These are phyloP conservation scores for Chionoecetes opilio DNA, from an alignment of 1,140 invertebrate species.

Conservation along the genomic window DNA sequence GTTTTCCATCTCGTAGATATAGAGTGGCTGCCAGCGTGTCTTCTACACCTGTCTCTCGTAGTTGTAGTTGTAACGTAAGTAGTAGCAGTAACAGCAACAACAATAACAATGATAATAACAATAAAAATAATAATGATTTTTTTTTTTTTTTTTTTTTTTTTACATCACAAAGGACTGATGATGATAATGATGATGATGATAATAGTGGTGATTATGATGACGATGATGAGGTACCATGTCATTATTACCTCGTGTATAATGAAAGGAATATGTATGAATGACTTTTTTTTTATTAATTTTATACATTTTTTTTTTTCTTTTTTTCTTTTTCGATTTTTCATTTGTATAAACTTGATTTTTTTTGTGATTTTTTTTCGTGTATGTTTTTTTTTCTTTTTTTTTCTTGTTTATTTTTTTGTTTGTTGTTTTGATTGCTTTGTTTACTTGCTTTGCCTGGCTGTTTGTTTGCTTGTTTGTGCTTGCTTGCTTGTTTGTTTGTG, in stretches of 20 bases:
- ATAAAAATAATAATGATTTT: background rate
- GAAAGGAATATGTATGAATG: background rate
- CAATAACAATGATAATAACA: conserved; percentile 14
- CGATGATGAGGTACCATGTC: background rate
- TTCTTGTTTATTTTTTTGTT: background rate
- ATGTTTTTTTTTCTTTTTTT: background rate
- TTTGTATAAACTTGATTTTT: background rate
- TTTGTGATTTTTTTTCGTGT: background rate
- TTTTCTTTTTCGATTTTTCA: too few relatives aligned
- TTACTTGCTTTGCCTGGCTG: background rate
- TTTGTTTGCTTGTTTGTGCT: too few relatives aligned
- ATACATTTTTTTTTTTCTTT: background rate
- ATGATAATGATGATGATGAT: background rate
- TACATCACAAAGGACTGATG: too few relatives aligned
- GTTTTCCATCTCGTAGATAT: too few relatives aligned
- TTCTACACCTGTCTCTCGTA: background rate
- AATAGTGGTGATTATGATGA: background rate
- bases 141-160: too few relatives aligned
- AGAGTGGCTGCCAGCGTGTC: background rate
- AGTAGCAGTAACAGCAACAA: background rate
- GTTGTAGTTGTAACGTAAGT: background rate
- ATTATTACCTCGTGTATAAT: background rate
- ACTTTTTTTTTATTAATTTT: background rate
- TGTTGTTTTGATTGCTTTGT: background rate
- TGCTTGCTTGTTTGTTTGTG: background rate